phyloP scores from a whole-genome alignment of 2,797 vertebrate species.

The Cottoperca gobio region DNA sequence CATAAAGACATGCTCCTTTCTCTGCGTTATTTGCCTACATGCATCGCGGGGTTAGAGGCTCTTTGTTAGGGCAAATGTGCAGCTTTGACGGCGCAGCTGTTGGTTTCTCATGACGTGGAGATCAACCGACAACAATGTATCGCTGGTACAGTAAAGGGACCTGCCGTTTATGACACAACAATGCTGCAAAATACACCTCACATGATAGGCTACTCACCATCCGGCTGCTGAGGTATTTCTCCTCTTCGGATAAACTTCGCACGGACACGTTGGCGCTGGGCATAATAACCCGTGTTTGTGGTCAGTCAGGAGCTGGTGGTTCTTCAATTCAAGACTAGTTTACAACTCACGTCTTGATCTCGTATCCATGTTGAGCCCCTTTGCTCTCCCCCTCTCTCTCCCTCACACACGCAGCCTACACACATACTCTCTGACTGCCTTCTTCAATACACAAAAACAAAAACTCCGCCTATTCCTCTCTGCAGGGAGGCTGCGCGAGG shows the following conservation, averaged over 20 bases:
- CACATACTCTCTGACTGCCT: conserved; percentile 19
- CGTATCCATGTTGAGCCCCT: conserved; percentile 52
- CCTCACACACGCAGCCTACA: background rate
- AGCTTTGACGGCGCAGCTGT: conserved; percentile 53
- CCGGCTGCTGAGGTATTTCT: conserved; percentile 78
- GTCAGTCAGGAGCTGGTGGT: background rate
- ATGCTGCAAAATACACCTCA: conserved; percentile 2
- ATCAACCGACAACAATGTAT: conserved; percentile 37
- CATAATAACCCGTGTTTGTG: conserved; percentile 70
- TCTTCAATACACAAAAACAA: conserved; percentile 48
- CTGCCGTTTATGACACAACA: conserved; percentile 16
- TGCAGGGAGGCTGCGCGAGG: conserved; percentile 30
- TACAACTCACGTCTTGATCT: conserved; percentile 28
- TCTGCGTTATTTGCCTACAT: background rate
- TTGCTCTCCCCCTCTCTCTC: background rate
- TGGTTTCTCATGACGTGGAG: conserved; percentile 46
- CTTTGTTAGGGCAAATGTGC: conserved; percentile 43
- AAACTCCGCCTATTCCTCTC: conserved; percentile 67
- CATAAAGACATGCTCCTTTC: background rate
- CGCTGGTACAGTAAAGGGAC: conserved; percentile 40
- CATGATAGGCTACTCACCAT: conserved; percentile 71
- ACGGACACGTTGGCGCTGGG: conserved; percentile 77
- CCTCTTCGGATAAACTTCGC: conserved; percentile 81
- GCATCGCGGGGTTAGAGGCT: conserved; percentile 12
- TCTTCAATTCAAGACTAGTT: conserved; percentile 35